Evolutionary conservation across 2,797 vertebrate genomes (phyloP).

Genomic region (Chaunax sp.): DNA sequence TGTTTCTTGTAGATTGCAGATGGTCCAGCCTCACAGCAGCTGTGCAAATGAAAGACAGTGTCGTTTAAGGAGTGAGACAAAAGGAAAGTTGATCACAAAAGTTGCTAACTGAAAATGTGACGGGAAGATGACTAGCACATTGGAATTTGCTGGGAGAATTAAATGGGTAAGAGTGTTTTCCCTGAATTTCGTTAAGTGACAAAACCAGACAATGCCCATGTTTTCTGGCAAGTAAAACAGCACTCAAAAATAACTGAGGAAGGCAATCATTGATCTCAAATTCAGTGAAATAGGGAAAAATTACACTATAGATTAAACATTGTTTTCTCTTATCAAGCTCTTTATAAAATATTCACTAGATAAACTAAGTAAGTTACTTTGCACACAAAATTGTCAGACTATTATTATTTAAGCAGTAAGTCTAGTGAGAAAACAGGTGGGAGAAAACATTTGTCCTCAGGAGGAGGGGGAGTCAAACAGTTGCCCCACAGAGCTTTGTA

Average conservation of each 20-base stretch:
- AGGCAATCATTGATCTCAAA: neutral
- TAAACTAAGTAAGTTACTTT: constrained; percentile 17
- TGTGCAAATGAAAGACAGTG: constrained; percentile 83
- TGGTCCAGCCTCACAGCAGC: constrained; percentile 76
- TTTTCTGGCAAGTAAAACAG: constrained; percentile 25
- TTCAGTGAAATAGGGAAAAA: constrained; percentile 13
- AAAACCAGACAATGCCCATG: constrained; percentile 24
- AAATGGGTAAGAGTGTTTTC: constrained; percentile 46
- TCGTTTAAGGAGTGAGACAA: constrained; percentile 72
- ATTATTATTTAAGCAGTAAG: constrained; percentile 39
- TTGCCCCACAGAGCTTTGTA: constrained; percentile 53
- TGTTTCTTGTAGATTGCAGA: constrained; percentile 71
- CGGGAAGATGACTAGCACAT: constrained; percentile 71
- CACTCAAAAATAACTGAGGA: neutral
- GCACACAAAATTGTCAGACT: constrained; percentile 45
- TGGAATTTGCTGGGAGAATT: constrained; percentile 63
- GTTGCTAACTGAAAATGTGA: constrained; percentile 75
- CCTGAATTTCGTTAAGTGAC: constrained; percentile 37
- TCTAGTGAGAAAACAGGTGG: constrained; percentile 74
- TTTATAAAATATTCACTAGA: constrained; percentile 3
- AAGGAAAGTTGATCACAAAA: constrained; percentile 82
- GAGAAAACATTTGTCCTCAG: constrained; percentile 68
- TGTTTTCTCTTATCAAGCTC: neutral
- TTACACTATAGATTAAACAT: neutral
- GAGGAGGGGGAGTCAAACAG: constrained; percentile 34